These are phyloP conservation scores for Planococcus citri DNA, from an alignment of 1,140 invertebrate species.

Conservation along the genomic window DNA sequence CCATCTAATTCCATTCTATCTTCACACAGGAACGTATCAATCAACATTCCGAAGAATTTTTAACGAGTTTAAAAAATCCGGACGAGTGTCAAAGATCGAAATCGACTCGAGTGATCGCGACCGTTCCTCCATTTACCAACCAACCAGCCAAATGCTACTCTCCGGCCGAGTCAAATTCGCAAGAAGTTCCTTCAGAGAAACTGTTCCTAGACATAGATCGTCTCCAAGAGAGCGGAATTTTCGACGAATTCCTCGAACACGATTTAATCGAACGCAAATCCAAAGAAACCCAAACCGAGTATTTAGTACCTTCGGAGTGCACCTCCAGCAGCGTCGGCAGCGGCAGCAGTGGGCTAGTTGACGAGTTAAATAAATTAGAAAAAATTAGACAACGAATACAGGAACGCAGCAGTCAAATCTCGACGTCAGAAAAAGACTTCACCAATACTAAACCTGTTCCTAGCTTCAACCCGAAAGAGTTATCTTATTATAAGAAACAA, in stretches of 20 bases:
- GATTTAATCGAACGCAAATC: slow-evolving; percentile 23
- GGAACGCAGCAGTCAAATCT: slow-evolving; percentile 26
- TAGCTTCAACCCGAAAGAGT: slow-evolving; percentile 28
- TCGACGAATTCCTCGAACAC: slow-evolving; percentile 31
- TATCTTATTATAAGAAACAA: slow-evolving; percentile 28
- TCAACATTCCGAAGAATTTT: not conserved
- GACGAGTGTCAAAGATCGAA: slow-evolving; percentile 14
- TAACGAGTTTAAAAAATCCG: slow-evolving; percentile 22
- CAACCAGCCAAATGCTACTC: not conserved
- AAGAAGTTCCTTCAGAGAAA: slow-evolving; percentile 22
- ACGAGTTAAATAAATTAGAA: slow-evolving; percentile 31
- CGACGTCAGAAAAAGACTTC: slow-evolving; percentile 9
- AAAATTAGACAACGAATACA: slow-evolving; percentile 32
- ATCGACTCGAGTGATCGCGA: slow-evolving; percentile 28
- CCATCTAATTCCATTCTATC: no score
- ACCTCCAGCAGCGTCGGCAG: no score
- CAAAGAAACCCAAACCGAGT: slow-evolving; percentile 31
- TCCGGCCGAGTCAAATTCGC: slow-evolving; percentile 2
- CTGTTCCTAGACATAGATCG: slow-evolving; percentile 27
- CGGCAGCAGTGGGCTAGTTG: slow-evolving; percentile 27
- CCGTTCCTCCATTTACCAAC: slow-evolving; percentile 29
- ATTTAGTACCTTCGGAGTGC: slow-evolving; percentile 11
- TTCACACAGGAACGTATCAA: not conserved
- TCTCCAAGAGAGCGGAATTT: slow-evolving; percentile 39
- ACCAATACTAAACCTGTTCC: slow-evolving; percentile 19